phyloP scores from a whole-genome alignment of 2,888 invertebrate genomes.

The Drosophila incognita region DNA sequence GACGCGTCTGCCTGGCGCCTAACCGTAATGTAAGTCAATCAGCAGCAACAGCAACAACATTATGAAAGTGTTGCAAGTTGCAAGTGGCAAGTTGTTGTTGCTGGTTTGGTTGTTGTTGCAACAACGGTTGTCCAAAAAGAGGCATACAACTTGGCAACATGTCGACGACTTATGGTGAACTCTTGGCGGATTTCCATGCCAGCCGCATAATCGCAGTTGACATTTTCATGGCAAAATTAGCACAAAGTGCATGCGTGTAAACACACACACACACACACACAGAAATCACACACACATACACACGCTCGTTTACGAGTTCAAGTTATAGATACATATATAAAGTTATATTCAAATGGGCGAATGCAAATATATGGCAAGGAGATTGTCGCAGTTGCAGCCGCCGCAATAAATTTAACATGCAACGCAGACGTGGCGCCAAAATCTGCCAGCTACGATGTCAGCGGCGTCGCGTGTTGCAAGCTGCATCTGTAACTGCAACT shows the following conservation, averaged over 20 bases:
- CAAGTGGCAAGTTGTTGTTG: neutral
- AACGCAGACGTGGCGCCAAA: conserved; percentile 74
- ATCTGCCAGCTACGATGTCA: conserved; percentile 72
- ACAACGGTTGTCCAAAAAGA: conserved; percentile 36
- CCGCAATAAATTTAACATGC: conserved; percentile 73
- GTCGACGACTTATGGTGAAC: conserved; percentile 39
- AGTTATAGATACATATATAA: conserved; percentile 43
- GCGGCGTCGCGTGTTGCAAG: conserved; percentile 55
- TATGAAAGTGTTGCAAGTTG: neutral
- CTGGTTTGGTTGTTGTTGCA: neutral
- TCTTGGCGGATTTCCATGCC: conserved; percentile 29
- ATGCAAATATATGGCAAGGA: conserved; percentile 75
- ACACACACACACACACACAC: conserved; percentile 16
- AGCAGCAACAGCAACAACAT: conserved; percentile 3
- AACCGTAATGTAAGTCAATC: conserved; percentile 56
- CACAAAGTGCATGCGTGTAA: conserved; percentile 67
- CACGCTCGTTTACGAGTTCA: neutral
- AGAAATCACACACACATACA: neutral
- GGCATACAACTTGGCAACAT: conserved; percentile 49
- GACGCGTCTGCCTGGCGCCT: conserved; percentile 72
- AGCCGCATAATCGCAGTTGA: conserved; percentile 69
- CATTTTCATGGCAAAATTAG: conserved; percentile 75
- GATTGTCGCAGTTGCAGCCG: conserved; percentile 68
- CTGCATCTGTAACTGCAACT: conserved; percentile 48
- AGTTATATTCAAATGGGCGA: conserved; percentile 65